These are phyloP conservation scores for Austrolebias charrua DNA, from an alignment of 2,797 vertebrate genomes.

Conservation along the genomic window DNA sequence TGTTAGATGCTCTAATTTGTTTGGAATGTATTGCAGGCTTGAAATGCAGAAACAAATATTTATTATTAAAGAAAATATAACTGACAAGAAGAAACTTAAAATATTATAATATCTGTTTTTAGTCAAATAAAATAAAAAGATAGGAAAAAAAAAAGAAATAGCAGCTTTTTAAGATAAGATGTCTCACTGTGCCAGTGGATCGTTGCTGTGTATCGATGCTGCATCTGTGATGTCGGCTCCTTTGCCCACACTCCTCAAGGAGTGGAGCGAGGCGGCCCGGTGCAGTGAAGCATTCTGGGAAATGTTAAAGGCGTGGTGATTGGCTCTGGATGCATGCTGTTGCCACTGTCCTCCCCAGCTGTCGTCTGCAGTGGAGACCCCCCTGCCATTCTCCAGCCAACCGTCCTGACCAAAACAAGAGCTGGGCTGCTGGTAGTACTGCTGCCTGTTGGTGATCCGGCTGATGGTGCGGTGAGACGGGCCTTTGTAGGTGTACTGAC, in stretches of 20 bases:
- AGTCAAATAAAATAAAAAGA: too few relatives aligned
- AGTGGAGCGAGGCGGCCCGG: constrained; percentile 83
- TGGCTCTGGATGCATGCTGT: constrained; percentile 59
- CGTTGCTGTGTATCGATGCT: constrained; percentile 78
- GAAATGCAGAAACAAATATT: neutral
- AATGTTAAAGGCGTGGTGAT: constrained; percentile 30
- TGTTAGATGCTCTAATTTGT: neutral
- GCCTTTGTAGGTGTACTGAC: constrained; percentile 82
- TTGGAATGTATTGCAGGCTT: neutral
- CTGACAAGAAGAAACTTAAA: neutral
- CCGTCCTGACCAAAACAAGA: constrained; percentile 54
- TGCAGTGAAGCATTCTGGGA: constrained; percentile 69
- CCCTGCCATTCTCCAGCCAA: constrained; percentile 45
- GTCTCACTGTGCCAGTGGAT: constrained; percentile 83
- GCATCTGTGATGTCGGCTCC: constrained; percentile 81
- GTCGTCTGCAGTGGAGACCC: constrained; percentile 30
- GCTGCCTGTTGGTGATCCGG: constrained; percentile 86
- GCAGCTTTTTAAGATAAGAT: neutral
- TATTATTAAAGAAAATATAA: neutral
- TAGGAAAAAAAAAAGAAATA: too few relatives aligned
- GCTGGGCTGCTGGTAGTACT: constrained; percentile 68
- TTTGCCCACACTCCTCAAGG: constrained; percentile 82
- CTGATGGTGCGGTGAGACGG: constrained; percentile 93
- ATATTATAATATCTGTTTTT: too few relatives aligned
- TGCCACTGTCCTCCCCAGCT: constrained; percentile 64